Percentiles rank a stretch among this genome's conserved stretches.
Evolutionary conservation across 2,888 invertebrate species (phyloP).

Genomic region (Noctua janthina): DNA sequence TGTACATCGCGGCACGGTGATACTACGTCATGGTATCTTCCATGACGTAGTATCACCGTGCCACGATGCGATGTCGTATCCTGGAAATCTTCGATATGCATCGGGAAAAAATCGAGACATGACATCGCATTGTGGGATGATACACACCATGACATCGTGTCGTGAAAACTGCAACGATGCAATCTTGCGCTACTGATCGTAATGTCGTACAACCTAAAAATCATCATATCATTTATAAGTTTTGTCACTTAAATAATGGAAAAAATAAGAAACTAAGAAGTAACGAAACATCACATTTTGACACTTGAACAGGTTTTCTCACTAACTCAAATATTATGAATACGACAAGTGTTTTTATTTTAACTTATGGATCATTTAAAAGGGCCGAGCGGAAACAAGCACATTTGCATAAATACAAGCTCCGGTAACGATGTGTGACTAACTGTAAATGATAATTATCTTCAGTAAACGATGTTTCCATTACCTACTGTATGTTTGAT

Average conservation of each 20-base stretch:
- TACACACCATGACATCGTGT: background rate
- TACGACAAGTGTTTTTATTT: background rate
- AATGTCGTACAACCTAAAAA: background rate
- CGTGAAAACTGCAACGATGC: too few species aligned
- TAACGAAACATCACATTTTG: background rate
- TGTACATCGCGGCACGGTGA: too few species aligned
- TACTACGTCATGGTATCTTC: too few species aligned
- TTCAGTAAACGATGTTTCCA: constrained; percentile 18
- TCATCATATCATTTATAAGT: background rate
- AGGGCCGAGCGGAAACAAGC: constrained; percentile 20
- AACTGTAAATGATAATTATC: constrained; percentile 41
- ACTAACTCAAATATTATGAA: background rate
- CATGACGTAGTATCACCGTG: background rate
- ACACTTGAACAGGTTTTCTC: background rate
- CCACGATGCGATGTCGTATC: background rate
- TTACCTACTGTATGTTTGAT: constrained; percentile 31
- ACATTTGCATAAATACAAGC: constrained; percentile 31
- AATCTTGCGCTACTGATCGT: background rate
- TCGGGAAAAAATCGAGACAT: background rate
- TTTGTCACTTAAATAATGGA: background rate
- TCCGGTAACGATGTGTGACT: constrained; percentile 15
- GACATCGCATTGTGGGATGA: background rate
- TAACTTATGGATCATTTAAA: background rate
- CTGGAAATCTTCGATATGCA: background rate
- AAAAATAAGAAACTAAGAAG: background rate